These are phyloP conservation scores for Vespertilio murinus DNA, from an alignment of 2,797 vertebrate genomes.

Conservation along the genomic window DNA sequence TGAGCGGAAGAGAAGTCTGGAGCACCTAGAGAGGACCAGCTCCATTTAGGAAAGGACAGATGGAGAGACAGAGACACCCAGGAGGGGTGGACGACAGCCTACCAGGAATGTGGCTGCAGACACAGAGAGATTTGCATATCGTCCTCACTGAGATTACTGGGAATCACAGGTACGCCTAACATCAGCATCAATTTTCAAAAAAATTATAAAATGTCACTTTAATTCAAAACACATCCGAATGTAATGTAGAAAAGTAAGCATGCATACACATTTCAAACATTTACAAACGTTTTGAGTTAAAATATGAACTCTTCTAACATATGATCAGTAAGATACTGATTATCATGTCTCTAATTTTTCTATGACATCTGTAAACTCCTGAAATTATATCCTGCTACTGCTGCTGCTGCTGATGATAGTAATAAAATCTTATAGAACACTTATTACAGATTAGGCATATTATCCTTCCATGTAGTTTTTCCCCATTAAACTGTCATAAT, in stretches of 20 bases:
- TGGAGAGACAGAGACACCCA: neutral
- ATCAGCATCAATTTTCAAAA: conserved; percentile 1
- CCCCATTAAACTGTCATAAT: neutral
- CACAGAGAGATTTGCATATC: neutral
- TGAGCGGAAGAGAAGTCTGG: neutral
- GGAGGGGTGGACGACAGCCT: neutral
- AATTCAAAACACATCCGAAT: conserved; percentile 35
- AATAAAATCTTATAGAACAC: neutral
- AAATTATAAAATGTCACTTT: neutral
- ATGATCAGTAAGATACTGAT: neutral
- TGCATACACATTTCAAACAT: neutral
- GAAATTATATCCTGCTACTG: neutral
- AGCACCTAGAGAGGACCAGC: neutral
- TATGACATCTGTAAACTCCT: neutral
- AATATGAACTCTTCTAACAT: neutral
- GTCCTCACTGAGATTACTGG: neutral
- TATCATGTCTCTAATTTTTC: neutral
- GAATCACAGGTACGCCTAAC: neutral
- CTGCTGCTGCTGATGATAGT: neutral
- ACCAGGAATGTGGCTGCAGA: neutral
- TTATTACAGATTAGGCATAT: neutral
- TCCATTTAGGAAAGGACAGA: neutral
- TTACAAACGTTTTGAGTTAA: conserved; percentile 1
- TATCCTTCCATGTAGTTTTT: neutral
- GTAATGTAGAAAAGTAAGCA: neutral